Evolutionary conservation across 2,797 vertebrate genomes (phyloP).

Genomic region (Hybognathus amarus): DNA sequence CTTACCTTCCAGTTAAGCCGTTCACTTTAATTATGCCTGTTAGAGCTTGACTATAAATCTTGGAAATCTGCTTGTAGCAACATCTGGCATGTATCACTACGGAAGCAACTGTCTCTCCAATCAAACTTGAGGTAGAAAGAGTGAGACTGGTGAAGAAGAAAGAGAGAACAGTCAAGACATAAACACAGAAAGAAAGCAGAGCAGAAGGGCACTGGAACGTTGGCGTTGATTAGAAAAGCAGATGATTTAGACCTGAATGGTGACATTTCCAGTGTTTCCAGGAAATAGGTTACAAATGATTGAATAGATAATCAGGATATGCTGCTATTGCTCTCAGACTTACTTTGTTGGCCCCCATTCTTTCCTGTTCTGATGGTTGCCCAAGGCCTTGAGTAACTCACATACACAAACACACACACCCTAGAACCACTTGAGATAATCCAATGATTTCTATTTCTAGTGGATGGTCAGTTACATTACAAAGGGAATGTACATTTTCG

Average conservation of each 20-base stretch:
- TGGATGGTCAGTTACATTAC: slow-evolving; percentile 41
- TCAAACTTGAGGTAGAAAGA: slow-evolving; percentile 47
- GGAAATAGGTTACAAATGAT: slow-evolving; percentile 63
- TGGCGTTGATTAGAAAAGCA: slow-evolving; percentile 58
- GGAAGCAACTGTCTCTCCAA: slow-evolving; percentile 60
- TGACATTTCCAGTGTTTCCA: slow-evolving; percentile 62
- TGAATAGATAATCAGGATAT: slow-evolving; percentile 65
- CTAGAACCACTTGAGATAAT: slow-evolving; percentile 39
- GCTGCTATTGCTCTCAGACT: slow-evolving; percentile 61
- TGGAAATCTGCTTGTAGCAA: slow-evolving; percentile 62
- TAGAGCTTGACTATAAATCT: slow-evolving; percentile 62
- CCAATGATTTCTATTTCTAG: slow-evolving; percentile 49
- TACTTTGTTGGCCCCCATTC: slow-evolving; percentile 59
- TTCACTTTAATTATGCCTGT: slow-evolving; percentile 65
- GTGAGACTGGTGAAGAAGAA: background rate
- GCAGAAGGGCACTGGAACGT: slow-evolving; percentile 63
- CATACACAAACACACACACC: slow-evolving; percentile 17
- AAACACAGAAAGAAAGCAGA: slow-evolving; percentile 68
- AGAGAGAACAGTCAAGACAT: slow-evolving; percentile 20
- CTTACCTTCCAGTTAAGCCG: slow-evolving; percentile 54
- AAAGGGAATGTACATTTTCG: slow-evolving; percentile 45
- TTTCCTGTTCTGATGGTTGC: slow-evolving; percentile 62
- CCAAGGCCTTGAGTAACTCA: slow-evolving; percentile 53
- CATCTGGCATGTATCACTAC: slow-evolving; percentile 62
- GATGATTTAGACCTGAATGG: slow-evolving; percentile 63